A percentile compares a stretch with the other conserved stretches of the same genome.
These are phyloP conservation scores for Stigmatopora nigra DNA, from an alignment of 2,113 vertebrate genomes.

Conservation along the genomic window DNA sequence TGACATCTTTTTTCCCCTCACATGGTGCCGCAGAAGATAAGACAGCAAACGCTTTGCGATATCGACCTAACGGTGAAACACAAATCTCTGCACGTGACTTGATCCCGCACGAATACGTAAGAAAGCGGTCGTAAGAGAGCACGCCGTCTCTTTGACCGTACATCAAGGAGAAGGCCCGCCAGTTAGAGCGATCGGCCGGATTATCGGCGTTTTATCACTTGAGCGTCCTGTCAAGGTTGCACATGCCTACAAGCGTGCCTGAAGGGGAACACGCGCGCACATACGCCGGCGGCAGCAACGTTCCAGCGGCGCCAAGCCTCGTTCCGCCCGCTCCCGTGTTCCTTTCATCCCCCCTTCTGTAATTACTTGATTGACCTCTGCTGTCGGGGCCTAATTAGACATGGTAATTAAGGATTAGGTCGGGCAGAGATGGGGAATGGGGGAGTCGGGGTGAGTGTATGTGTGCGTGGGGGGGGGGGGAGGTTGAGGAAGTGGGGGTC, in stretches of 20 bases:
- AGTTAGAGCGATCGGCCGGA: constrained; percentile 38
- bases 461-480: constrained; percentile 14
- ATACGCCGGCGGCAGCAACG: constrained; percentile 16
- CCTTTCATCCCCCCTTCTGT: constrained; percentile 60
- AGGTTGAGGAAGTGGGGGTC: constrained; percentile 7
- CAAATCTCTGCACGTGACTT: constrained; percentile 40
- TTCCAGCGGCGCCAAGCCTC: constrained; percentile 39
- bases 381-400: constrained; percentile 66
- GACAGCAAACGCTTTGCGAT: constrained; percentile 21
- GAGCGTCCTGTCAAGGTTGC: not conserved
- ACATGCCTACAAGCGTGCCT: not conserved
- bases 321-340: constrained; percentile 43
- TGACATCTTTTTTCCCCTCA: too few species aligned
- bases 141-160: constrained; percentile 22
- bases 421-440: constrained; percentile 39
- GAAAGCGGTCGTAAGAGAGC: constrained; percentile 12
- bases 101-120: constrained; percentile 26
- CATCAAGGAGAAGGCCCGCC: constrained; percentile 41
- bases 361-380: constrained; percentile 70
- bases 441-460: not conserved
- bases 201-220: constrained; percentile 9
- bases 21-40: too few species aligned
- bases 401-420: constrained; percentile 67
- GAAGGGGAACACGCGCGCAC: constrained; percentile 4
- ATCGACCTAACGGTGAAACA: constrained; percentile 55